Base-by-base conservation (phyloP, 2,888 invertebrate species). In the Drosophila pullipes region DNA sequence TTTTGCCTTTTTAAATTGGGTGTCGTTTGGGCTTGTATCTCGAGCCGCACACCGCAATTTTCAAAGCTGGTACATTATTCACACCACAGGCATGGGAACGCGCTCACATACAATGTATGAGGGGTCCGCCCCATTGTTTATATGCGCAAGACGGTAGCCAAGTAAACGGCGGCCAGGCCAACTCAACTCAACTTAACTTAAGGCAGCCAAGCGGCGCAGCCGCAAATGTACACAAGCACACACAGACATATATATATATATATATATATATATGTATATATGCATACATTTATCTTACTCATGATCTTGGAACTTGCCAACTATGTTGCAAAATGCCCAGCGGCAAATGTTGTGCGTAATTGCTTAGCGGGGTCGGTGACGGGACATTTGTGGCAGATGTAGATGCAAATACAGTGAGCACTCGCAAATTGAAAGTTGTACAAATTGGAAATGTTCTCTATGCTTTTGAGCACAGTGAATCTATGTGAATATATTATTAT, bases 101-200 rank as follows among this genome's bases (percentile, higher is more conserved):
- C 52, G 37, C 53, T 54, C 63, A 65, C 59, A 41, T 35, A 66
- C 54, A 73, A 75, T 78, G 66, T 69, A 71, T 71, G 69, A 55
- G 67, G 66, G 57, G 39, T n/a, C 78, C 75, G 69, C 78, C 78
- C 75, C 66, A 57, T 69, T 69, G 66, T 49, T 67, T 66, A 69
- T 70, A 73, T 80, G 85, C 84, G 82, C 86, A 86, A 85, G 83
- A 85, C 84, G 73, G 76, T 73, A 78, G 72, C 78, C 72, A 59
- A 44, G 52, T 52, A 37, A 65, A 49, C 61, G 61, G 65, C 64
- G 57, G 66, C 67, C 60, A 47, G 50, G 59, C 59, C 47, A 79
- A 77, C 81, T 84, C 57, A 47, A 31, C 31, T 13, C 33, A 30
- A 57, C 69, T 39, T 60, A 60, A 73, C 53, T 68, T 69, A 50